Evolutionary conservation across 2,888 invertebrate genomes (phyloP), one percentile per base, ranked within the genome.

Genomic region (Spatulosminthurus flaviceps): DNA sequence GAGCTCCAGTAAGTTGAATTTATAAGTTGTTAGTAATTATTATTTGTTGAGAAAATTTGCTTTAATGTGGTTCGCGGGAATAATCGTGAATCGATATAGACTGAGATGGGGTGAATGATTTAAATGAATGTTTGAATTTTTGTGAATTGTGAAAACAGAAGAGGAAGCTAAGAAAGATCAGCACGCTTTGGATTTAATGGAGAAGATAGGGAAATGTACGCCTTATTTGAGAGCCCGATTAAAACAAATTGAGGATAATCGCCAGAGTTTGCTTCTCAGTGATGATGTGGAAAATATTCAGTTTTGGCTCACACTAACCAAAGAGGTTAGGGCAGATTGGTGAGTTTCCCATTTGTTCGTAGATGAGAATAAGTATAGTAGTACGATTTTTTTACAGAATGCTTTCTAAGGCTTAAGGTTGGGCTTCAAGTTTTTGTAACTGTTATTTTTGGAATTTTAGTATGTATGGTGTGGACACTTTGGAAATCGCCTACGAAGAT

Each of bases 281-380:
- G 64, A 64, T 22, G 64, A 64, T 64, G 21, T 64, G 4, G 64
- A 64, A 64, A 64, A 24, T 11, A 64, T 64, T 64, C 22, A 64
- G 1, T 64, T 64, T 24, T 64, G 64, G 64, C 64, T 64, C 24
- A n/a, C 22, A 4, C 64, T 64, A 1, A 24, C 64, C 7, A 22
- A 64, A 16, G 64, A 64, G n/a, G 64, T 64, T 26, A 2, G 64
- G 4, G 64, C 64, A 16, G 64, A 64, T 64, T 64, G 64, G 64
- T 64, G 24, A 22, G 64, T 64, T 64, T 64, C 7, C 7, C 1
- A 64, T 11, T 22, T 22, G 11, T 2, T 24, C 21, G 60, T 64
- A 21, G 7, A 61, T 61, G 7, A 13, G n/a, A 61, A 61, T 7
- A n/a, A 61, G 9, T 21, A 61, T 61, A 19, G 61, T 61, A n/a